Conservation (phyloP, 2,113 vertebrate genomes). For the Semnornis frantzii region DNA sequence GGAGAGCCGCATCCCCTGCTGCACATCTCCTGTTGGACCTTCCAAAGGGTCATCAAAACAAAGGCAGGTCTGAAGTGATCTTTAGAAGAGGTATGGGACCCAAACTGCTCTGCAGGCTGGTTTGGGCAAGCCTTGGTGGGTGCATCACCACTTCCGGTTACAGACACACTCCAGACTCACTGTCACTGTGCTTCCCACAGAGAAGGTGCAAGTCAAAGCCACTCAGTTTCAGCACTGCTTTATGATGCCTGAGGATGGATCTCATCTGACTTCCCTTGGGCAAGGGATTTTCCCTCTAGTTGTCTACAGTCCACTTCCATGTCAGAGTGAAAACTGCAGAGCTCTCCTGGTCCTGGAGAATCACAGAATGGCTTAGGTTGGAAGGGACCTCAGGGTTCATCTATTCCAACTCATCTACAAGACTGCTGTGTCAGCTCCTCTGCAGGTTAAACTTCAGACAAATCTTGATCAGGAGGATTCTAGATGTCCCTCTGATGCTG, state of each 20-base stretch:
- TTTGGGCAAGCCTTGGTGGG: not conserved
- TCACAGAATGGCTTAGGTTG: no score
- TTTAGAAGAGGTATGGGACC: rapidly evolving
- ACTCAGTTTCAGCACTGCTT: not conserved
- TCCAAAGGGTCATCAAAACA: not conserved
- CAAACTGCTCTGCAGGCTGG: not conserved
- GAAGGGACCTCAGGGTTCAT: no score
- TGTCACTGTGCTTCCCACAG: rapidly evolving
- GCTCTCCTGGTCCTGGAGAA: not conserved
- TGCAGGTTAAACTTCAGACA: not conserved
- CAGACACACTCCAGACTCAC: not conserved
- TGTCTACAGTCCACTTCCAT: not conserved
- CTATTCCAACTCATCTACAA: not conserved
- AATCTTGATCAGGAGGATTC: not conserved
- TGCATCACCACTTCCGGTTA: not conserved
- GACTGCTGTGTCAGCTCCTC: not conserved
- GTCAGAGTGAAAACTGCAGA: not conserved
- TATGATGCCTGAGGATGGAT: not conserved
- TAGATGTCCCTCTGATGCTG: not conserved
- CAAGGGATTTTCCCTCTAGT: not conserved
- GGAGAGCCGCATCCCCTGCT: not conserved
- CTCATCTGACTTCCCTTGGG: not conserved
- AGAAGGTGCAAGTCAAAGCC: not conserved
- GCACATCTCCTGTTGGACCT: not conserved
- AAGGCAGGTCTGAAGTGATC: not conserved